Conservation (phyloP, 1,140 invertebrate species). For the Streblospio benedicti region DNA sequence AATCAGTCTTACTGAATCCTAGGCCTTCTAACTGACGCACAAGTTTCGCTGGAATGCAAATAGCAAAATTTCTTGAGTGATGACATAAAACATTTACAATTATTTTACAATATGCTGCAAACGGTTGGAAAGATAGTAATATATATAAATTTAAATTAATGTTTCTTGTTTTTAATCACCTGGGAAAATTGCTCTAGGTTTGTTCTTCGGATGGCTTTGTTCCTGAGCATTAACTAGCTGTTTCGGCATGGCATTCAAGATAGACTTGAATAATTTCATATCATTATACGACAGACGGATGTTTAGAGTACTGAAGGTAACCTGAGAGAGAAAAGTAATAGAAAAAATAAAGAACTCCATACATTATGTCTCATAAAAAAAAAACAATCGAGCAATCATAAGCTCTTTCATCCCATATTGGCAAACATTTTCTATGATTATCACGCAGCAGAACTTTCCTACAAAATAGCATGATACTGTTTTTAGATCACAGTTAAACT, state of each 20-base stretch:
- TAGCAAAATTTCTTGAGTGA: too few species aligned
- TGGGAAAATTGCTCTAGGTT: background rate
- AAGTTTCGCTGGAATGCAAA: slow-evolving; percentile 36
- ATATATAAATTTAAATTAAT: background rate
- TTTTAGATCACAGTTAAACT: too few species aligned
- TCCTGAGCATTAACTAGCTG: slow-evolving; percentile 48
- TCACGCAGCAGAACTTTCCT: too few species aligned
- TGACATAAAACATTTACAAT: background rate
- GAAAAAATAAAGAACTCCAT: background rate
- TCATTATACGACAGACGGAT: slow-evolving; percentile 88
- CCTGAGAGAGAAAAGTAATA: slow-evolving; percentile 22
- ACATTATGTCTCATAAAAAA: background rate
- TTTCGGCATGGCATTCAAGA: slow-evolving; percentile 68
- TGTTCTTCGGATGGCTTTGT: slow-evolving; percentile 27
- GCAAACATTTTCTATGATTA: background rate
- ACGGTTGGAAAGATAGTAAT: too few species aligned
- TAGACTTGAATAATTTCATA: slow-evolving; percentile 79
- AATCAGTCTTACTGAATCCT: slow-evolving; percentile 65
- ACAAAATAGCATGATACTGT: too few species aligned
- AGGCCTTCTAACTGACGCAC: slow-evolving; percentile 57
- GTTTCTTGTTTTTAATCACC: background rate
- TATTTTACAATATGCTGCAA: too few species aligned
- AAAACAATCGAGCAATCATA: background rate
- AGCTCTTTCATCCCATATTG: background rate
- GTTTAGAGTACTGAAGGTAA: slow-evolving; percentile 52